Evolutionary conservation across 2,888 invertebrate genomes (phyloP), one percentile per base, ranked within the genome.

Genomic region (Sminthurides aquaticus): DNA sequence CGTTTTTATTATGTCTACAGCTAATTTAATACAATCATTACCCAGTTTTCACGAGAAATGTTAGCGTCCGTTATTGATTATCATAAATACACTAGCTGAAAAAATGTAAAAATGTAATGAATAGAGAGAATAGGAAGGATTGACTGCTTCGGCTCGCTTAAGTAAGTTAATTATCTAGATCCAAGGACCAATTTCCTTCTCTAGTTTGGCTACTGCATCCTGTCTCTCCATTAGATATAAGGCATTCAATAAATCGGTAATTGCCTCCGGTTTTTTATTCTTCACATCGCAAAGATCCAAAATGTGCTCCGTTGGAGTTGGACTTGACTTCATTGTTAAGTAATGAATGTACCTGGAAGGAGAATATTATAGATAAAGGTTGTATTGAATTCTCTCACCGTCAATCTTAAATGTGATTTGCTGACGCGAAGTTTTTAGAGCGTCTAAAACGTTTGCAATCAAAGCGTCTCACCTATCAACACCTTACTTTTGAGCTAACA

Each of bases 261-360:
- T 82, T 77, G 91, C 90, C 74, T 87, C 87, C 59, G 87, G 86
- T 76, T 90, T 89, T 71, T 90, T 84, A 79, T 91, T 87, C 74
- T 93, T 85, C 69, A 94, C 94, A 80, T 96, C 91, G 95, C 96
- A 96, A 76, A 96, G 82, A 79, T 94, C 93, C 76, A 96, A 82
- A 75, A 96, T 91, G 79, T 92, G 91, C 78, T 96, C 96, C 55
- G 96, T 95, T 11, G 97, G 97, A 71, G 94, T 95, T 67, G 97
- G 97, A 71, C 95, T 95, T 67, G 91, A 86, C 78, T 96, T 95
- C 62, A 95, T 93, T 54, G 95, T 95, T 79, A 98, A 97, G 81
- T 91, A 96, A 79, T 94, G 94, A 76, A 93, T 93, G 79, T 93
- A 95, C 76, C 85, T 85, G 76, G 26, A 60, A 29, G 60, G 55